phyloP scores from a whole-genome alignment of 23 tunicate genomes.

The Botrylloides violaceus region DNA sequence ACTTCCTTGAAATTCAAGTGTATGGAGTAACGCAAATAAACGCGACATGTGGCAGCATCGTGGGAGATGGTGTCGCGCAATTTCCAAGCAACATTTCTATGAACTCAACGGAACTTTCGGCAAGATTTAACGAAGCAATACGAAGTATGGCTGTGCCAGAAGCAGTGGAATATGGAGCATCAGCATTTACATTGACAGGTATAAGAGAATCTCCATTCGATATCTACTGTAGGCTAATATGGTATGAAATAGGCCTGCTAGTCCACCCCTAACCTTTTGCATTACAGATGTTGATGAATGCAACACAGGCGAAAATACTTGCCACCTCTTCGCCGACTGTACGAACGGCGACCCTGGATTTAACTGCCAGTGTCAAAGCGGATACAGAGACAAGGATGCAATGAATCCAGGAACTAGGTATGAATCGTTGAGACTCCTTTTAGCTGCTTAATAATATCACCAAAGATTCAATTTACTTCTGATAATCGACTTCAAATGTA shows the following conservation, averaged over 20 bases:
- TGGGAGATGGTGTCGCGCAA: background rate
- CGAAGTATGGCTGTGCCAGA: background rate
- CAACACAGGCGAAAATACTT: constrained; percentile 5
- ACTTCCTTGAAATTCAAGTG: background rate
- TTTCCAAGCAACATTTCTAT: background rate
- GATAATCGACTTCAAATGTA: too few relatives aligned
- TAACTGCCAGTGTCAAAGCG: constrained; percentile 15
- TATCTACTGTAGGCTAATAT: too few relatives aligned
- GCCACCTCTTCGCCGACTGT: constrained; percentile 16
- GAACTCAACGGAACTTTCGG: background rate
- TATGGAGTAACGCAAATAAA: background rate
- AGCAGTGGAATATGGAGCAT: too few relatives aligned
- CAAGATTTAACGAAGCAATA: background rate
- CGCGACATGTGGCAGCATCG: background rate
- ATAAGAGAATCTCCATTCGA: too few relatives aligned
- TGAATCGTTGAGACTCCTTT: too few relatives aligned
- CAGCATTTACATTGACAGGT: too few relatives aligned
- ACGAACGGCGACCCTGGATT: constrained; percentile 25
- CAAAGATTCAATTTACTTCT: too few relatives aligned
- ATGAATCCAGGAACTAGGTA: constrained; percentile 29
- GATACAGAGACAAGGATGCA: constrained; percentile 31
- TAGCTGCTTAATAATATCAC: too few relatives aligned
- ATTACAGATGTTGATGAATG: constrained; percentile 41
- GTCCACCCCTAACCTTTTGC: too few relatives aligned
- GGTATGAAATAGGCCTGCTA: too few relatives aligned